These are phyloP conservation scores for Pandion haliaetus DNA, from an alignment of 2,113 vertebrate species.

Conservation along the genomic window DNA sequence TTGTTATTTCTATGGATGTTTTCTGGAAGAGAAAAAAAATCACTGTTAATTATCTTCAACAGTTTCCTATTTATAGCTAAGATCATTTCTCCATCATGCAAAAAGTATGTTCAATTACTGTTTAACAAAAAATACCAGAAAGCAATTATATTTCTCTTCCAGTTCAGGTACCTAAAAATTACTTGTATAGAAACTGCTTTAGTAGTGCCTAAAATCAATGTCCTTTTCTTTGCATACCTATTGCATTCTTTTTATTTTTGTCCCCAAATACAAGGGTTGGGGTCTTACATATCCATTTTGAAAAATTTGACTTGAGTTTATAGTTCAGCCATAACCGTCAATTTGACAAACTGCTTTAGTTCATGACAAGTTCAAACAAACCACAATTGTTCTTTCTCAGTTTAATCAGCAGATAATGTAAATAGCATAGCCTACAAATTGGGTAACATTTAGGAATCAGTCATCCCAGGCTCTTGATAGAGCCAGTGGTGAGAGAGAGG, in stretches of 20 bases:
- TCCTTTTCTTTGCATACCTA: not conserved
- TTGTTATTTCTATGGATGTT: conserved; percentile 34
- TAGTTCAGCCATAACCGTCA: not conserved
- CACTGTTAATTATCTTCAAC: conserved; percentile 43
- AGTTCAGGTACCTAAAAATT: not conserved
- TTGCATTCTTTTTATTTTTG: not conserved
- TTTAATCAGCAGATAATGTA: not conserved
- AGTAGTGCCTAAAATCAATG: not conserved
- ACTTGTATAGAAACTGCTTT: not conserved
- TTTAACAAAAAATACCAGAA: not conserved
- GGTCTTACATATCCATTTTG: not conserved
- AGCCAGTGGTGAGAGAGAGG: not conserved
- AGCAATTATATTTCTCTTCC: not conserved
- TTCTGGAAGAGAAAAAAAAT: conserved; percentile 42
- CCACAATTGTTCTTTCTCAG: not conserved
- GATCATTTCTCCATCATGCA: not conserved
- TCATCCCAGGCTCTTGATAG: not conserved
- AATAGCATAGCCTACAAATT: not conserved
- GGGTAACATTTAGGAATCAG: not conserved
- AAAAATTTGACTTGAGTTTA: conserved; percentile 5
- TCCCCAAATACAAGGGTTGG: not conserved
- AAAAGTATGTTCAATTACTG: not conserved
- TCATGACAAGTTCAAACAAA: conserved; percentile 44
- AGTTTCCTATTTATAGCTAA: conserved; percentile 31
- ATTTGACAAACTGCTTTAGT: conserved; percentile 7